Evolutionary conservation across 2,888 invertebrate species (phyloP).

Genomic region (Philereme vetulata): DNA sequence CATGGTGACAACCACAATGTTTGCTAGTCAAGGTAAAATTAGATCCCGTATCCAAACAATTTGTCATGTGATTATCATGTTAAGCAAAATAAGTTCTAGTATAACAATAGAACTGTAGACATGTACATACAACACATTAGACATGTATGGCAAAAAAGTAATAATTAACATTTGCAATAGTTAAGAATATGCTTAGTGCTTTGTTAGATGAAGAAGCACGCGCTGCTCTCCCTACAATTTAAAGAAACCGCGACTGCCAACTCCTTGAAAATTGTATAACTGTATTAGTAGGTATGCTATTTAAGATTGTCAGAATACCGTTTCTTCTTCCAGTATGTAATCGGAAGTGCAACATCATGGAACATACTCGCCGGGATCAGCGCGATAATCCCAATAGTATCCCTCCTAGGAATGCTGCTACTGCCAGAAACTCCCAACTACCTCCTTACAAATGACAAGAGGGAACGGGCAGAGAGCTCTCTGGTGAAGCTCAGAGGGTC

Average conservation of each 20-base stretch:
- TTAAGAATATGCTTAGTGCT: too few species aligned
- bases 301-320: background rate
- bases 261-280: too few species aligned
- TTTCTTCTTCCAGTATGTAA: conserved; percentile 75
- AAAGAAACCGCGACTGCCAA: too few species aligned
- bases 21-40: conserved; percentile 39
- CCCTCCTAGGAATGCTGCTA: conserved; percentile 84
- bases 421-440: conserved; percentile 90
- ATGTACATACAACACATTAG: too few species aligned
- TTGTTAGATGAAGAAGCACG: too few species aligned
- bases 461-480: conserved; percentile 84
- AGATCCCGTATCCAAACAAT: conserved; percentile 31
- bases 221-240: too few species aligned
- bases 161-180: too few species aligned
- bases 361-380: conserved; percentile 86
- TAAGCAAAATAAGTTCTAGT: background rate
- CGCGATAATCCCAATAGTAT: conserved; percentile 83
- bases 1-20: conserved; percentile 19
- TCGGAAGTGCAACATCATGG: conserved; percentile 86
- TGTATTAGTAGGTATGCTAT: background rate
- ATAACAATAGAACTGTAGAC: too few species aligned
- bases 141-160: too few species aligned
- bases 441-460: conserved; percentile 84
- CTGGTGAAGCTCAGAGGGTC: conserved; percentile 84
- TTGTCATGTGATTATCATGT: conserved; percentile 9